Conservation (phyloP, 1,140 invertebrate genomes). For the Eriocheir sinensis region DNA sequence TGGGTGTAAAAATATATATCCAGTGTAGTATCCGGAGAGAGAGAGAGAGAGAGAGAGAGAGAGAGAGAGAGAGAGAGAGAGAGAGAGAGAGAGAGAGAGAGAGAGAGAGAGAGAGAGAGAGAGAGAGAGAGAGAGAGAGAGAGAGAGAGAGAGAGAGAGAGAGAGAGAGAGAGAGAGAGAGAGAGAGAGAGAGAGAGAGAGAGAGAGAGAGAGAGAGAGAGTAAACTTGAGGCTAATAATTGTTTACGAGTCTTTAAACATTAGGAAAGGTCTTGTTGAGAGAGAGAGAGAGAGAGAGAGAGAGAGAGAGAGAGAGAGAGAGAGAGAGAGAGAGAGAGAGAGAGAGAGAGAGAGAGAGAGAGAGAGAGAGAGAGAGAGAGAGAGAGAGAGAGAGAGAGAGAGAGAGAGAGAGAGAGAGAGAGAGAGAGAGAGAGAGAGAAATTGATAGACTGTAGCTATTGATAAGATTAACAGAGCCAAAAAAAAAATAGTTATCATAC, state of each 20-base stretch:
- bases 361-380: not conserved
- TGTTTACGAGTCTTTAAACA: not conserved
- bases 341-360: not conserved
- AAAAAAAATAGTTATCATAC: too few species aligned
- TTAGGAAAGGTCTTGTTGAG: not conserved
- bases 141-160: not conserved
- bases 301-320: not conserved
- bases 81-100: not conserved
- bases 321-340: not conserved
- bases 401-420: not conserved
- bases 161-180: not conserved
- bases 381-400: not conserved
- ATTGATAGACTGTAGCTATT: not conserved
- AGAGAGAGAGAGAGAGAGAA: constrained; percentile 1
- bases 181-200: not conserved
- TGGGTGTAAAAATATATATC: too few species aligned
- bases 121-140: constrained; percentile 24
- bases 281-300: not conserved
- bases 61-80: not conserved
- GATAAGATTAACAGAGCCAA: too few species aligned
- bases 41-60: not conserved
- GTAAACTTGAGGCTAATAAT: not conserved
- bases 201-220: not conserved
- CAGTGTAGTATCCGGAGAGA: too few species aligned
- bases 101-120: not conserved